Conservation (phyloP, 2,797 vertebrate species). For the Rhinichthys osculus region DNA sequence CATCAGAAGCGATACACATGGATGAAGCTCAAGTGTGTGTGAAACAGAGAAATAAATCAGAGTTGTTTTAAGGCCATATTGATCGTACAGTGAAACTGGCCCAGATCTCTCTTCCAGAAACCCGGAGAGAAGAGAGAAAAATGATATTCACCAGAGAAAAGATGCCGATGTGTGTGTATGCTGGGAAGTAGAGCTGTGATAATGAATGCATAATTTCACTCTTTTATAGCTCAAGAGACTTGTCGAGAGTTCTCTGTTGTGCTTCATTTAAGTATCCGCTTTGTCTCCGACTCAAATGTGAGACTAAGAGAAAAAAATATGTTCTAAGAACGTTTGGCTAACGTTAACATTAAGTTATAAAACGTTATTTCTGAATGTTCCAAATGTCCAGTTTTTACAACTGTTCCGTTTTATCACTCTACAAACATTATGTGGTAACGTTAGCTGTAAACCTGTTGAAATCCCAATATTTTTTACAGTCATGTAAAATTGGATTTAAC, state of each 20-base stretch:
- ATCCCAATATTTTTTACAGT: too few species aligned
- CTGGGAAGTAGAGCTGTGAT: conserved; percentile 12
- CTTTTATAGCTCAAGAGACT: conserved; percentile 20
- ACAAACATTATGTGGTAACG: neutral
- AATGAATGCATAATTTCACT: conserved; percentile 6
- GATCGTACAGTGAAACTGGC: conserved; percentile 30
- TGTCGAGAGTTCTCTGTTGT: neutral
- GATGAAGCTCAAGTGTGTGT: conserved; percentile 24
- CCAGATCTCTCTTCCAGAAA: conserved; percentile 26
- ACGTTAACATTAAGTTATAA: neutral
- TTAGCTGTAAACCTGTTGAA: neutral
- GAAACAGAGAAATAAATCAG: conserved; percentile 23
- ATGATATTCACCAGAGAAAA: neutral
- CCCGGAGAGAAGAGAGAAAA: neutral
- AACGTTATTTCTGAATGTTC: neutral
- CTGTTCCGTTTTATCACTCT: neutral
- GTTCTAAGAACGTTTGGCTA: neutral
- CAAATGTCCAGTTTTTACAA: neutral
- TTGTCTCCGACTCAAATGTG: neutral
- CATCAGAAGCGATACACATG: neutral
- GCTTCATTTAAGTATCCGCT: neutral
- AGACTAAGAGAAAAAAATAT: neutral
- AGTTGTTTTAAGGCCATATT: conserved; percentile 27
- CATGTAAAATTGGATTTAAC: too few species aligned
- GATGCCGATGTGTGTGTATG: neutral